These are phyloP conservation scores for Teinopalpus imperialis DNA, from an alignment of 2,888 invertebrate genomes.

Conservation along the genomic window DNA sequence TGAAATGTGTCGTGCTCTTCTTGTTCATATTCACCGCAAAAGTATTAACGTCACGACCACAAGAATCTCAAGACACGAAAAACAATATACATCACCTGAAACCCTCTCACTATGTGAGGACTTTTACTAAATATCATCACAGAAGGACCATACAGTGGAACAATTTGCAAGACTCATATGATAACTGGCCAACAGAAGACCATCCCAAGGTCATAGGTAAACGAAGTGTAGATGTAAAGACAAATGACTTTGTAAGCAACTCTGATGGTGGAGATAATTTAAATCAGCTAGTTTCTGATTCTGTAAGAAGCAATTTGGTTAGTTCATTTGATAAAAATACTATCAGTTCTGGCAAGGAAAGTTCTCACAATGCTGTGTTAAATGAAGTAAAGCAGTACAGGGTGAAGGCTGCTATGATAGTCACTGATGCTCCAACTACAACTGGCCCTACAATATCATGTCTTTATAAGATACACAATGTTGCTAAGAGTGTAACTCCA, in stretches of 20 bases:
- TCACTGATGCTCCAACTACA: conserved; percentile 49
- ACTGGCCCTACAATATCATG: conserved; percentile 58
- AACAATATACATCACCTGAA: conserved; percentile 65
- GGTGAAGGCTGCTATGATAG: conserved; percentile 48
- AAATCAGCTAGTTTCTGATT: conserved; percentile 46
- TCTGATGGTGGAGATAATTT: conserved; percentile 37
- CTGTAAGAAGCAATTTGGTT: conserved; percentile 42
- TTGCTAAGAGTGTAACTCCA: conserved; percentile 63
- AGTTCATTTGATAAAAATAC: conserved; percentile 44
- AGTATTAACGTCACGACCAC: conserved; percentile 69
- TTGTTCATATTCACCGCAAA: conserved; percentile 75
- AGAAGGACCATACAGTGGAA: conserved; percentile 68
- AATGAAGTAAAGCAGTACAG: conserved; percentile 49
- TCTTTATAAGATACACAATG: conserved; percentile 63
- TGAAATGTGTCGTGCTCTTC: conserved; percentile 73
- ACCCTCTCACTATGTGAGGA: conserved; percentile 68
- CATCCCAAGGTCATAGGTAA: conserved; percentile 51
- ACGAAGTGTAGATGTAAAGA: conserved; percentile 54
- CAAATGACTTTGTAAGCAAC: conserved; percentile 47
- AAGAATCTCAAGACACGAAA: conserved; percentile 57
- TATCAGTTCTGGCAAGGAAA: conserved; percentile 46
- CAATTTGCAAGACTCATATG: conserved; percentile 45
- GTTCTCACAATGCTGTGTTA: conserved; percentile 44
- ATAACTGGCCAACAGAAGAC: conserved; percentile 48
- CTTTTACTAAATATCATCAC: conserved; percentile 74